Conservation (phyloP, 2,113 vertebrate species). For the Australoheros scitulus region DNA sequence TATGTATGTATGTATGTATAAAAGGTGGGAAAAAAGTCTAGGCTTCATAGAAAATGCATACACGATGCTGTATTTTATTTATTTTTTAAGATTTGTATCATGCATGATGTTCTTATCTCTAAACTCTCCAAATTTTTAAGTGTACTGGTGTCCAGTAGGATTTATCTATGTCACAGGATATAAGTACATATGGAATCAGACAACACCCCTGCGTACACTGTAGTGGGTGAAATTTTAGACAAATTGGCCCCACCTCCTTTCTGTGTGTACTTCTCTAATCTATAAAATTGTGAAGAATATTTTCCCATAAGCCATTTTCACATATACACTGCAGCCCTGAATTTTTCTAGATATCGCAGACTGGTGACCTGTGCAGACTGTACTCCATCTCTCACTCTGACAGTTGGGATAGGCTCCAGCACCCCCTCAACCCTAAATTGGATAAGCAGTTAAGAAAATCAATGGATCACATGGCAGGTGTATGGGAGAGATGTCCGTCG, state of each 20-base stretch:
- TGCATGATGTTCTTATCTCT: no score
- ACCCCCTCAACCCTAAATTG: background rate
- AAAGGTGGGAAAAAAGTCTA: no score
- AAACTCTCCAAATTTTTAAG: background rate
- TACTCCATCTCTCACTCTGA: background rate
- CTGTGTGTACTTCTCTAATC: background rate
- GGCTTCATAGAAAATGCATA: background rate
- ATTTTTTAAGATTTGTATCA: background rate
- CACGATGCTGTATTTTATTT: background rate
- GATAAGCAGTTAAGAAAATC: no score
- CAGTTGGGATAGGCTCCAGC: background rate
- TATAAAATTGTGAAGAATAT: background rate
- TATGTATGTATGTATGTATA: no score
- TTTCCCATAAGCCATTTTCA: background rate
- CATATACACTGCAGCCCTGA: background rate
- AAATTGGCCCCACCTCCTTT: background rate
- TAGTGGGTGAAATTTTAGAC: background rate
- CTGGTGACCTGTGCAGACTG: background rate
- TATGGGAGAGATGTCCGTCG: background rate
- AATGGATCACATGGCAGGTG: background rate
- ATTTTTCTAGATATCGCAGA: background rate
- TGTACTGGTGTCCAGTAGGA: background rate
- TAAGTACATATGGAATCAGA: background rate
- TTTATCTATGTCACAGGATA: background rate
- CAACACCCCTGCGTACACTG: no score